Base-by-base conservation (phyloP, 2,797 vertebrate species). In the Pampus argenteus region DNA sequence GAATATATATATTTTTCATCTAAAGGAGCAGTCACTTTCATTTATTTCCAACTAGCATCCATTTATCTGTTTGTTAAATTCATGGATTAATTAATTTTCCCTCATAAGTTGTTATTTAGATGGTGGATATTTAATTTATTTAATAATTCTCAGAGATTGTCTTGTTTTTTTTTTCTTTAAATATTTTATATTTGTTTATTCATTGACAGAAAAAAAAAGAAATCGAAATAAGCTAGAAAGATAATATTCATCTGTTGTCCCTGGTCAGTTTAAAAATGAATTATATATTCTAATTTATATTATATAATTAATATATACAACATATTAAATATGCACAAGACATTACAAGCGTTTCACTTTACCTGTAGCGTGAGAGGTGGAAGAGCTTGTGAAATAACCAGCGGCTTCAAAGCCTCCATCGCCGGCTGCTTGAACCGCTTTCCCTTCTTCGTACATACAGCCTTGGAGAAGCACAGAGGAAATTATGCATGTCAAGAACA, bases 381-480 rank as follows among this genome's bases (percentile, higher is more conserved):
- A 62, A 9, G 81, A 47, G 58, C 88, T 84, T 1, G 87, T 48
- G 64, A 90, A 88, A 75, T 90, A 92, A 45, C 74, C 45, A 26
- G 74, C 0, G 2, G 80, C 36, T 62, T 89, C 87, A 17, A 90
- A 92, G 11, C 84, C 83, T 79, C 83, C 88, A 0, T 89, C 76
- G 9, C 15, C 52, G 66, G 25, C 65, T 0, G 88, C 56, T 14
- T 83, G 89, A 42, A 42, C 66, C 23, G 28, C 78, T 56, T 92
- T 92, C 7, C 69, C 90, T 2, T 90, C 88, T 51, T 71, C 88
- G 4, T 89, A 90, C 61, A 88, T 76, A 77, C 84, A 91, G 0
- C 87, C 90, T 92, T 68, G 3, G 56, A 70, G 49, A 71, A 82
- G 2, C 52, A 74, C 34, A 67, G 54, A 54, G n/a, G 13, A 65